Percentiles rank a stretch among this genome's conserved stretches.
These are phyloP conservation scores for Heteropelma amictum DNA, from an alignment of 2,888 invertebrate genomes.

Conservation along the genomic window DNA sequence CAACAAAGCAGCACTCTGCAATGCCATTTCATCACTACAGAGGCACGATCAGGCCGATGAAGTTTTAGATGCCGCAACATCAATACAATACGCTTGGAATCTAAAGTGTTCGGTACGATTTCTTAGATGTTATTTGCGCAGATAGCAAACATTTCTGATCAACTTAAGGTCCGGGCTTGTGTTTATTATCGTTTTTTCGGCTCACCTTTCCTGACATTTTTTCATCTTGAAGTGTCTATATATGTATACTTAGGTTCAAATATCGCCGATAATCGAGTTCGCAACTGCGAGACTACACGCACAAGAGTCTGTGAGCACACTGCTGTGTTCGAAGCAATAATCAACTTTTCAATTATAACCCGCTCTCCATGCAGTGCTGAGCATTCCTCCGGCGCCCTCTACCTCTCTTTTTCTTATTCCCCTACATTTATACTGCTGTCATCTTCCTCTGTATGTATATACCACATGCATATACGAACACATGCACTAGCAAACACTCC, in stretches of 20 bases:
- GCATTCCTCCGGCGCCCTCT: constrained; percentile 25
- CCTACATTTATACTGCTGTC: constrained; percentile 14
- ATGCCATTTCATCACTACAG: too few species aligned
- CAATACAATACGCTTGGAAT: too few species aligned
- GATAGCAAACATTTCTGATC: too few species aligned
- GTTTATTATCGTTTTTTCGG: too few species aligned
- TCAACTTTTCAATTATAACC: constrained; percentile 72
- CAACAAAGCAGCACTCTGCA: too few species aligned
- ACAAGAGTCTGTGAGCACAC: constrained; percentile 71
- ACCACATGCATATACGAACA: not conserved
- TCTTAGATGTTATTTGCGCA: too few species aligned
- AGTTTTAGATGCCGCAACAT: too few species aligned
- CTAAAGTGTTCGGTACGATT: too few species aligned
- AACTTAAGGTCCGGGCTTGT: too few species aligned
- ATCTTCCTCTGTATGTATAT: too few species aligned
- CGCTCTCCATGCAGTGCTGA: constrained; percentile 63
- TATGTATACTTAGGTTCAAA: constrained; percentile 7
- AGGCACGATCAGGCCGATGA: too few species aligned
- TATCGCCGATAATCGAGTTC: constrained; percentile 43
- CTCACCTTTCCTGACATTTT: not conserved
- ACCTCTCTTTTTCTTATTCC: constrained; percentile 17
- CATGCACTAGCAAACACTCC: not conserved
- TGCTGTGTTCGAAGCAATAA: constrained; percentile 73
- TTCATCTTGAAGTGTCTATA: not conserved
- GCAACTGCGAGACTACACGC: constrained; percentile 57